phyloP scores from a whole-genome alignment of 2,797 vertebrate genomes.

The Lacerta bilineata region DNA sequence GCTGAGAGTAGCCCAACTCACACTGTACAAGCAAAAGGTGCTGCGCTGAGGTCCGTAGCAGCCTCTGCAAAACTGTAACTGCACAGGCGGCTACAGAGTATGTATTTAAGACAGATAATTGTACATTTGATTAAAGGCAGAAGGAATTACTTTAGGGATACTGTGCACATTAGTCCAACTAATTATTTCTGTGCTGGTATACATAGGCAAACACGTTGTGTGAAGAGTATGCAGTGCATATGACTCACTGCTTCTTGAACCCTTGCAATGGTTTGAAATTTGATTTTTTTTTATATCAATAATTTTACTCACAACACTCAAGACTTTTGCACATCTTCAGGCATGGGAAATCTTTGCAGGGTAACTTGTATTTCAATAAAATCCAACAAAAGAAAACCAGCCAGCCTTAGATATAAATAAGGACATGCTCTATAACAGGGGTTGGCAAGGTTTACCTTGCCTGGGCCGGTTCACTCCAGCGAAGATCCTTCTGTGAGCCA shows the following conservation, averaged over 20 bases:
- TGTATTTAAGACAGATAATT: background rate
- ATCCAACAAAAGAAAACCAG: background rate
- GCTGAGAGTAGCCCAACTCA: background rate
- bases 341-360: background rate
- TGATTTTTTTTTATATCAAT: background rate
- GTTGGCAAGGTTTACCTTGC: too few species aligned
- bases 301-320: background rate
- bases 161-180: background rate
- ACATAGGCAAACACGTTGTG: background rate
- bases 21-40: too few species aligned
- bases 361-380: background rate
- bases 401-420: background rate
- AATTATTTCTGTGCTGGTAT: background rate
- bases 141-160: background rate
- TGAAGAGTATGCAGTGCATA: background rate
- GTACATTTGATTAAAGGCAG: background rate
- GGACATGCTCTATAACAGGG: background rate
- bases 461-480: too few species aligned
- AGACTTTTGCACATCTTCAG: background rate
- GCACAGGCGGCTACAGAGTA: background rate
- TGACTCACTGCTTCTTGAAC: background rate
- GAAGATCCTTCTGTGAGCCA: too few species aligned
- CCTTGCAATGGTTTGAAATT: background rate
- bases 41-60: background rate
- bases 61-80: background rate